These are phyloP conservation scores for Caenorhabditis sp. DNA, from an alignment of 2,888 invertebrate genomes.

Conservation along the genomic window DNA sequence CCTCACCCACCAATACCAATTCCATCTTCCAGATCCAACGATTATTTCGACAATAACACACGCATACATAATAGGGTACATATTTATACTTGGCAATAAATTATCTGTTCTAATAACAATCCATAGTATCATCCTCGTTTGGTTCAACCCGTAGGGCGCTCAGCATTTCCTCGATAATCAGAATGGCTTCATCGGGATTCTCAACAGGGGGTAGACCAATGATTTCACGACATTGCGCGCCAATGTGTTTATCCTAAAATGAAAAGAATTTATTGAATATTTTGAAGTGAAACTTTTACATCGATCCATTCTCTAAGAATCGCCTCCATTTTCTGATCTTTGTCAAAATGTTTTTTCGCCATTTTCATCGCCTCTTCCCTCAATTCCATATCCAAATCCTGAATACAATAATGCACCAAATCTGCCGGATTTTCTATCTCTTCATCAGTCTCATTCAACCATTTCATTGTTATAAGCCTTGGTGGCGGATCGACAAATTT, in stretches of 20 bases:
- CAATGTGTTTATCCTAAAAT: conserved; percentile 5
- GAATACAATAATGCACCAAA: neutral
- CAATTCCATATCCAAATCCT: neutral
- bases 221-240: neutral
- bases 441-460: neutral
- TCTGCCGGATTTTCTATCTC: neutral
- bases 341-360: neutral
- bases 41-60: neutral
- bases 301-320: neutral
- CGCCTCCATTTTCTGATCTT: neutral
- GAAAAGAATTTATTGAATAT: neutral
- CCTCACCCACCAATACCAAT: too few relatives aligned
- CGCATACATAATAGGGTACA: neutral
- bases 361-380: neutral
- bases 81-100: too few relatives aligned
- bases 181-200: neutral
- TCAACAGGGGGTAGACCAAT: neutral
- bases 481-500: conserved; percentile 19
- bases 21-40: neutral
- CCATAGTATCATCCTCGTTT: conserved; percentile 4
- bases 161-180: neutral
- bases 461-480: conserved; percentile 15
- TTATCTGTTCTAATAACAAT: conserved; percentile 2
- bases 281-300: neutral
- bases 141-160: neutral